Conservation (phyloP, 1,140 invertebrate species). For the Sweltsa coloradensis region DNA sequence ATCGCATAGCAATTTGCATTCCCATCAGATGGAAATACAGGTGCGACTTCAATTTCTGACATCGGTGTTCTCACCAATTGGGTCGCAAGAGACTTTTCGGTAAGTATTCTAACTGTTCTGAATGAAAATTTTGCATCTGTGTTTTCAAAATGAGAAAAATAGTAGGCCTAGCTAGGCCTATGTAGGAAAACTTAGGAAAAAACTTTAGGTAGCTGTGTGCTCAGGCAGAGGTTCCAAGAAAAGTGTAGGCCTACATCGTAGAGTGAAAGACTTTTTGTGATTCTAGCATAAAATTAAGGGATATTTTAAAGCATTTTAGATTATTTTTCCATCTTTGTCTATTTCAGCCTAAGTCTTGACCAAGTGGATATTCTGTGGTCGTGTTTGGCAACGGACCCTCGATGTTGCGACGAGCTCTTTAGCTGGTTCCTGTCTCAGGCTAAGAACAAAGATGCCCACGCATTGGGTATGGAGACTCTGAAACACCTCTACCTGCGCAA, state of each 20-base stretch:
- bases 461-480: slow-evolving; percentile 70
- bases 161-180: too few relatives aligned
- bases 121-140: slow-evolving; percentile 13
- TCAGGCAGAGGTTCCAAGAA: too few relatives aligned
- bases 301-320: too few relatives aligned
- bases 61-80: slow-evolving; percentile 79
- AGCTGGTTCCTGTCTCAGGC: slow-evolving; percentile 84
- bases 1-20: slow-evolving; percentile 51
- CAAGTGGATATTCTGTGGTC: slow-evolving; percentile 86
- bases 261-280: too few relatives aligned
- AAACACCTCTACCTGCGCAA: slow-evolving; percentile 81
- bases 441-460: slow-evolving; percentile 82
- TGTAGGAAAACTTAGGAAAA: too few relatives aligned
- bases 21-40: slow-evolving; percentile 81
- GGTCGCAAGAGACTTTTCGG: slow-evolving; percentile 78
- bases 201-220: too few relatives aligned
- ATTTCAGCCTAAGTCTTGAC: slow-evolving; percentile 62
- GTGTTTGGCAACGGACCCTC: slow-evolving; percentile 69
- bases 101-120: slow-evolving; percentile 23
- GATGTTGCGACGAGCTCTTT: slow-evolving; percentile 82
- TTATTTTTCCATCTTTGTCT: slow-evolving; percentile 17
- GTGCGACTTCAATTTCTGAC: slow-evolving; percentile 85
- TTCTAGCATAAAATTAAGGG: too few relatives aligned
- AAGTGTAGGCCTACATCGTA: too few relatives aligned
- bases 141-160: not conserved